Evolutionary conservation across 2,797 vertebrate species (phyloP).

Genomic region (Hybognathus amarus): DNA sequence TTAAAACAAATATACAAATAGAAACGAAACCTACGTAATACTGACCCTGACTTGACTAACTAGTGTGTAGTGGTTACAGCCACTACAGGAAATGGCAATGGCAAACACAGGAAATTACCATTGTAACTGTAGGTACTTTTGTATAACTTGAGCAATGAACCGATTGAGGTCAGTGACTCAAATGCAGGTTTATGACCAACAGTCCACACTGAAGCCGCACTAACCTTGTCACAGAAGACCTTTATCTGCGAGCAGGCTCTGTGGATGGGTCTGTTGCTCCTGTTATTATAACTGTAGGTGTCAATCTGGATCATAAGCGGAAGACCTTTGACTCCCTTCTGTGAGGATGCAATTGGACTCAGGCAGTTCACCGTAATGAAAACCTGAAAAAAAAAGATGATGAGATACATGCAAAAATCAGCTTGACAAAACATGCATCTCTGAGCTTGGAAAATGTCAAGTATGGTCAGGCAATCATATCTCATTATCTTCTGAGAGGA

Average conservation of each 20-base stretch:
- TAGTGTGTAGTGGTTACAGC: not conserved
- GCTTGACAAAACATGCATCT: conserved; percentile 21
- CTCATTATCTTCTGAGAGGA: not conserved
- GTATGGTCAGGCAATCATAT: not conserved
- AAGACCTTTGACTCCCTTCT: conserved; percentile 97
- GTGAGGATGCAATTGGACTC: conserved; percentile 98
- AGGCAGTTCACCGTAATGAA: conserved; percentile 98
- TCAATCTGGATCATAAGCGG: conserved; percentile 99
- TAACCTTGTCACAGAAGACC: conserved; percentile 98
- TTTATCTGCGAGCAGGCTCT: conserved; percentile 97
- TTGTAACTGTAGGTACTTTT: not conserved
- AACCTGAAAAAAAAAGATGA: conserved; percentile 77
- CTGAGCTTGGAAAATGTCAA: conserved; percentile 10
- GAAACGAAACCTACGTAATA: not conserved
- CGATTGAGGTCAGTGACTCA: not conserved
- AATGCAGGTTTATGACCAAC: not conserved
- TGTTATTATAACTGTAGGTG: conserved; percentile 99
- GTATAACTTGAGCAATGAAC: not conserved
- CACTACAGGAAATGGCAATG: not conserved
- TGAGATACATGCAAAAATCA: not conserved
- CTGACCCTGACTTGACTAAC: too few relatives aligned
- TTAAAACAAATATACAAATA: not conserved
- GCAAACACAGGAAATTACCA: not conserved
- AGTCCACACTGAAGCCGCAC: conserved; percentile 26
- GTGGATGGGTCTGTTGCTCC: conserved; percentile 97